Evolutionary conservation across 1,140 invertebrate species (phyloP).

Genomic region (Scaptodrosophila lebanonensis): DNA sequence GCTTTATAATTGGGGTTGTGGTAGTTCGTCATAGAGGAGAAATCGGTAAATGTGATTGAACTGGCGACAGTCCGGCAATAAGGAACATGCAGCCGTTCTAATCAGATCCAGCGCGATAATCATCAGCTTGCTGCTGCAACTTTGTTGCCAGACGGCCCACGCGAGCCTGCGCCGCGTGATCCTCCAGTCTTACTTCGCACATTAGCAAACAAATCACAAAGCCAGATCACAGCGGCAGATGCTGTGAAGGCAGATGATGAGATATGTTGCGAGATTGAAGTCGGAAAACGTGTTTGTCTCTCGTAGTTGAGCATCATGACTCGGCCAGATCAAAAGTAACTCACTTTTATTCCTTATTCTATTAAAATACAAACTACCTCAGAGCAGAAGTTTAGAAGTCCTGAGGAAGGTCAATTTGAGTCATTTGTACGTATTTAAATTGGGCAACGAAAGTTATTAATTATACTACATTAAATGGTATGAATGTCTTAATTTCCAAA

Average conservation of each 20-base stretch:
- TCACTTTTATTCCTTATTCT: too few species aligned
- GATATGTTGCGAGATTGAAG: constrained; percentile 4
- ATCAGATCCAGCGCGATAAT: constrained; percentile 41
- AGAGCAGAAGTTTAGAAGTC: too few species aligned
- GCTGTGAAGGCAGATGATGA: constrained; percentile 21
- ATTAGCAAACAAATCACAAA: constrained; percentile 6
- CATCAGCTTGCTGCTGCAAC: constrained; percentile 48
- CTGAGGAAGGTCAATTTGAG: too few species aligned
- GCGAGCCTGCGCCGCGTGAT: constrained; percentile 41
- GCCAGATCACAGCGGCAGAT: constrained; percentile 10
- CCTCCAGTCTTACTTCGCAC: not conserved
- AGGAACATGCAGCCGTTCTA: constrained; percentile 25
- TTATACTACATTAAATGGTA: too few species aligned
- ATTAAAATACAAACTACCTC: too few species aligned
- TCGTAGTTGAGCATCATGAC: too few species aligned
- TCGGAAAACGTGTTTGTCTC: constrained; percentile 48
- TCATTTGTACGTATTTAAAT: too few species aligned
- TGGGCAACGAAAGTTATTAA: too few species aligned
- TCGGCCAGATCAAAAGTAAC: not conserved
- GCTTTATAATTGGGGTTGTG: constrained; percentile 46
- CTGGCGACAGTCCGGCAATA: constrained; percentile 11
- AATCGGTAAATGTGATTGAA: constrained; percentile 33
- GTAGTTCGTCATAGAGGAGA: too few species aligned
- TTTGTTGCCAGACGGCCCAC: constrained; percentile 37
- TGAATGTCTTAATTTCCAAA: too few species aligned